A percentile compares a stretch with the other conserved stretches of the same genome.
Conservation (phyloP, 2,113 vertebrate species). For the Tenrec ecaudatus region DNA sequence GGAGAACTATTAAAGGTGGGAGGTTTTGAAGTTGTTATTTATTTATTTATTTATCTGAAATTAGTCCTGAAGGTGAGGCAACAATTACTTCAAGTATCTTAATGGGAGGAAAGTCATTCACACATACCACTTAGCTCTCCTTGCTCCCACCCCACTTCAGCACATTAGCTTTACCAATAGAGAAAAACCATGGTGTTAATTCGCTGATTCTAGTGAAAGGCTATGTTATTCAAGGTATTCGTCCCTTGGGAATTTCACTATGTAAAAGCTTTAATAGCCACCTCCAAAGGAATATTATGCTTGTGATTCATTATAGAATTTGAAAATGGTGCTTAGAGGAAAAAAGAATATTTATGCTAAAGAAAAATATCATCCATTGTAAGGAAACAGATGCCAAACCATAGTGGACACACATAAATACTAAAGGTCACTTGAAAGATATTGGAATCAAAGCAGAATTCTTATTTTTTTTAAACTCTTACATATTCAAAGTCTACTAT, state of each 20-base stretch:
- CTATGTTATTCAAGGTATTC: conserved; percentile 67
- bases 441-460: background rate
- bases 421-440: conserved; percentile 49
- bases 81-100: conserved; percentile 60
- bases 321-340: conserved; percentile 62
- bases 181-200: conserved; percentile 68
- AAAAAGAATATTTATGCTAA: conserved; percentile 30
- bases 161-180: conserved; percentile 69
- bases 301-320: conserved; percentile 40
- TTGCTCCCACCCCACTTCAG: background rate
- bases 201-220: conserved; percentile 70
- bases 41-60: conserved; percentile 67
- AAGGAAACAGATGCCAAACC: conserved; percentile 11
- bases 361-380: conserved; percentile 37
- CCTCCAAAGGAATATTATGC: conserved; percentile 71
- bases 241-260: conserved; percentile 65
- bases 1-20: conserved; percentile 80
- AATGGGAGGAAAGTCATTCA: conserved; percentile 58
- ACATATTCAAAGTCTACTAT: conserved; percentile 34
- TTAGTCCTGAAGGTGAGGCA: conserved; percentile 74
- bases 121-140: conserved; percentile 58
- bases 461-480: conserved; percentile 54
- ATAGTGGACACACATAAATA: conserved; percentile 31
- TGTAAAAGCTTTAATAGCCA: conserved; percentile 71
- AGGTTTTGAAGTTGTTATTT: conserved; percentile 74